Percentiles rank a stretch among this genome's conserved stretches.
Conservation (phyloP, 2,888 invertebrate species). For the Pristionchus entomophagus region DNA sequence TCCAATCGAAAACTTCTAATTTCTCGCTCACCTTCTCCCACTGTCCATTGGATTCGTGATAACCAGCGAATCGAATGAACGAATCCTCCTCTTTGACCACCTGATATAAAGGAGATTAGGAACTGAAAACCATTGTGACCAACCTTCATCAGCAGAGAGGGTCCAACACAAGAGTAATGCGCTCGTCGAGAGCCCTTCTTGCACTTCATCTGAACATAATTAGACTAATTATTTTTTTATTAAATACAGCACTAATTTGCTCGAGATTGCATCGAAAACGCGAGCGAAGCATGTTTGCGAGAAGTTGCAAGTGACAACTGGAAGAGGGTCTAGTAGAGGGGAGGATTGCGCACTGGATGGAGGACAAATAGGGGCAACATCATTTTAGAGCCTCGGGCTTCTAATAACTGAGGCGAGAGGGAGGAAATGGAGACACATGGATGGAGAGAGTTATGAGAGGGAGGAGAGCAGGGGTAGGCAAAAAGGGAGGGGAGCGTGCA, state of each 20-base stretch:
- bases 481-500: neutral
- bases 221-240: too few species aligned
- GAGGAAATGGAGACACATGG: neutral
- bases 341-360: neutral
- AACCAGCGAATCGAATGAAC: neutral
- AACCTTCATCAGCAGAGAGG: neutral
- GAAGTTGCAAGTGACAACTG: too few species aligned
- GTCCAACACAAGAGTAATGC: neutral
- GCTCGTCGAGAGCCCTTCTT: neutral
- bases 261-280: too few species aligned
- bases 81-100: conserved; percentile 19
- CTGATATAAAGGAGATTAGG: neutral
- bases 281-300: too few species aligned
- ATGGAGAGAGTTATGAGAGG: neutral
- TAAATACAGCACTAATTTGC: too few species aligned
- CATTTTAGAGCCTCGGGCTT: too few species aligned
- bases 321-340: neutral
- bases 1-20: neutral
- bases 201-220: conserved; percentile 16
- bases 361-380: neutral
- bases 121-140: too few species aligned
- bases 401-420: too few species aligned
- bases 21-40: conserved; percentile 14
- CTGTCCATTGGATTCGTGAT: neutral
- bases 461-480: neutral